These are phyloP conservation scores for Deilephila porcellus DNA, from an alignment of 2,888 invertebrate species.

Conservation along the genomic window DNA sequence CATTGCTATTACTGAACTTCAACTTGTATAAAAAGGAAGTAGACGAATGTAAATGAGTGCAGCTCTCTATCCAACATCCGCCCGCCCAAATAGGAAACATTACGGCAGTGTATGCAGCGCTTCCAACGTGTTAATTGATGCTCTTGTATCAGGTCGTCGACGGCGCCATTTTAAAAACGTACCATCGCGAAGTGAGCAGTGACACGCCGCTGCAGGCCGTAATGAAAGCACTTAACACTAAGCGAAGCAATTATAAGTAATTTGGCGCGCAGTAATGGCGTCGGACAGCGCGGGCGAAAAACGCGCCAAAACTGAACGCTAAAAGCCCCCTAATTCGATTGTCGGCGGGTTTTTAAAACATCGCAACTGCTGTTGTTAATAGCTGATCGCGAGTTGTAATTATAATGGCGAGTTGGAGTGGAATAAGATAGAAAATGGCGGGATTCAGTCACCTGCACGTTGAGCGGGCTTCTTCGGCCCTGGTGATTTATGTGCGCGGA, in stretches of 20 bases:
- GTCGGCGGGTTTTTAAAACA: conserved; percentile 76
- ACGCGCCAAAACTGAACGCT: conserved; percentile 80
- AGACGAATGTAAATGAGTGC: too few relatives aligned
- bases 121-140: conserved; percentile 15
- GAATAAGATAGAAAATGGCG: conserved; percentile 76
- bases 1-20: too few relatives aligned
- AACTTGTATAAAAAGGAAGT: too few relatives aligned
- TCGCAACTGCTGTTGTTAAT: conserved; percentile 43
- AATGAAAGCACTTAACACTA: conserved; percentile 84
- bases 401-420: conserved; percentile 39
- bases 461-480: conserved; percentile 81
- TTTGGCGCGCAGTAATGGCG: conserved; percentile 81
- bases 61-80: too few relatives aligned
- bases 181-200: conserved; percentile 44
- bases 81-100: too few relatives aligned
- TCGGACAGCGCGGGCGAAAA: conserved; percentile 83
- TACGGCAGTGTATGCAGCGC: too few relatives aligned
- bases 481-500: conserved; percentile 84
- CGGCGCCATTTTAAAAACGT: conserved; percentile 57
- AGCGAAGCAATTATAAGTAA: conserved; percentile 85
- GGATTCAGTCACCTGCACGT: conserved; percentile 84
- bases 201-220: conserved; percentile 69
- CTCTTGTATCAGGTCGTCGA: conserved; percentile 57
- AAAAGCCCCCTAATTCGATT: conserved; percentile 84
- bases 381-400: conserved; percentile 39